phyloP scores from a whole-genome alignment of 1,140 invertebrate species.

The Potamilus streckersoni region DNA sequence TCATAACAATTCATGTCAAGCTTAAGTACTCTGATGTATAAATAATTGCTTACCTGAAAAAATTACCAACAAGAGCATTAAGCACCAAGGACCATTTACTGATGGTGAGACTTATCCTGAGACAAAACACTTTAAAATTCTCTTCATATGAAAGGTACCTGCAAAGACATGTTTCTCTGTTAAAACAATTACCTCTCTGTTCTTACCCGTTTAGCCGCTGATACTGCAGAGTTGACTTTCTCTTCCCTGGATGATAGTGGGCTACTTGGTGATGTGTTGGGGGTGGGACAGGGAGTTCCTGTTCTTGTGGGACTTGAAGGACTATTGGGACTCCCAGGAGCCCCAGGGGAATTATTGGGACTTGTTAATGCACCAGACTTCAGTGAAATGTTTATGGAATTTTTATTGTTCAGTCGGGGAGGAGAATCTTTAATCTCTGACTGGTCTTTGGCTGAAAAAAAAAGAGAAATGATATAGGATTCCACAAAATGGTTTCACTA shows the following conservation, averaged over 20 bases:
- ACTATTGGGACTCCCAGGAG: slow-evolving; percentile 43
- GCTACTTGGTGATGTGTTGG: slow-evolving; percentile 43
- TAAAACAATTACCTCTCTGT: background rate
- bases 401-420: slow-evolving; percentile 52
- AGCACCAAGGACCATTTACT: no score
- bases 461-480: background rate
- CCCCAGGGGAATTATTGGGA: slow-evolving; percentile 44
- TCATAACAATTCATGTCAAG: no score
- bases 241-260: slow-evolving; percentile 24
- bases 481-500: no score
- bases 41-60: no score
- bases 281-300: slow-evolving; percentile 40
- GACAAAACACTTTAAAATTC: no score
- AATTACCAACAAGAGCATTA: no score
- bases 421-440: slow-evolving; percentile 51
- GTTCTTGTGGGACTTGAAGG: slow-evolving; percentile 38
- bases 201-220: slow-evolving; percentile 41
- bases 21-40: no score
- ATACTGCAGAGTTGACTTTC: slow-evolving; percentile 30
- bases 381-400: slow-evolving; percentile 60
- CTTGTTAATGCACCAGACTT: slow-evolving; percentile 50
- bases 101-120: no score
- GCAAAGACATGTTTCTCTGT: background rate
- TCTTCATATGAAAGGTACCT: no score
- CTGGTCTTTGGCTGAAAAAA: slow-evolving; percentile 58